These are phyloP conservation scores for Drosophila infuscata DNA, from an alignment of 2,888 invertebrate species.

Conservation along the genomic window DNA sequence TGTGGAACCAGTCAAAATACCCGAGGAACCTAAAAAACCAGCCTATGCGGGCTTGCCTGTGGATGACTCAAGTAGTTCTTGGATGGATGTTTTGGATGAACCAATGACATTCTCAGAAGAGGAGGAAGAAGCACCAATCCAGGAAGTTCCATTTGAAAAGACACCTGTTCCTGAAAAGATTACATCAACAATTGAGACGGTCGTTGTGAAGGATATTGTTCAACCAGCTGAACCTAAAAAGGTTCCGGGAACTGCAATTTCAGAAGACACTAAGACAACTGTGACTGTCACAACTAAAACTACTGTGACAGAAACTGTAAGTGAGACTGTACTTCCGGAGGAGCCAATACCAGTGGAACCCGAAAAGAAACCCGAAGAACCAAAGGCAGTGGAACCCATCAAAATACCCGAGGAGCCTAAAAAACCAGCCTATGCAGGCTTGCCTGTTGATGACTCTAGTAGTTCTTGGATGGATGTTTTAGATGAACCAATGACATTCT, in stretches of 20 bases:
- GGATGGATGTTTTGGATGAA: slow-evolving; percentile 83
- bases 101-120: slow-evolving; percentile 74
- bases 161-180: background rate
- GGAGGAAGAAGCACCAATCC: slow-evolving; percentile 32
- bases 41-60: slow-evolving; percentile 77
- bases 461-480: background rate
- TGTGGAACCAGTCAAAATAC: background rate
- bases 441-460: background rate
- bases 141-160: background rate
- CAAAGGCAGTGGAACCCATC: slow-evolving; percentile 6
- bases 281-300: slow-evolving; percentile 10
- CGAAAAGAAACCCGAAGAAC: background rate
- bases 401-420: slow-evolving; percentile 40
- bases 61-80: slow-evolving; percentile 65
- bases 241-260: slow-evolving; percentile 36
- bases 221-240: slow-evolving; percentile 19
- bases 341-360: background rate
- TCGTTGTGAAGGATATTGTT: slow-evolving; percentile 4
- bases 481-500: slow-evolving; percentile 1
- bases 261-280: slow-evolving; percentile 13
- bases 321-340: background rate
- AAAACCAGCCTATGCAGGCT: background rate
- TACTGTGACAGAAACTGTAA: background rate
- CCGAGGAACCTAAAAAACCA: slow-evolving; percentile 64
- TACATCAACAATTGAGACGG: background rate